Conservation (phyloP, 2,888 invertebrate species). For the Pterostichus niger region DNA sequence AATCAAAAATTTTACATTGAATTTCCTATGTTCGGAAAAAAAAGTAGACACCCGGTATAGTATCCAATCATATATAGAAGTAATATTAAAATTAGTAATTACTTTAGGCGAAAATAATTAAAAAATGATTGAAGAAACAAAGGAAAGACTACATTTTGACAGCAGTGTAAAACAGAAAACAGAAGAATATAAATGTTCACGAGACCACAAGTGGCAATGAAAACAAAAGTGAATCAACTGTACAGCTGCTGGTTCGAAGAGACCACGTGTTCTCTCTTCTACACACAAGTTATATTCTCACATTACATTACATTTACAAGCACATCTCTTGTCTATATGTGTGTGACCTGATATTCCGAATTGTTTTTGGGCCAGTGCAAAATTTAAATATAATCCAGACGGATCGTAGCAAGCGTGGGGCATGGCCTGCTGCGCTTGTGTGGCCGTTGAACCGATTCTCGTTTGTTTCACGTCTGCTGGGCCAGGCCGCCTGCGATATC, state of each 20-base stretch:
- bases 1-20: too few relatives aligned
- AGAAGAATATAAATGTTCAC: too few relatives aligned
- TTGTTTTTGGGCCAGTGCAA: slow-evolving; percentile 62
- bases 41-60: too few relatives aligned
- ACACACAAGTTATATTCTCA: not conserved
- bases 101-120: too few relatives aligned
- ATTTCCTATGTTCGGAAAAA: too few relatives aligned
- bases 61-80: too few relatives aligned
- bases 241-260: not conserved
- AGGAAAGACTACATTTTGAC: too few relatives aligned
- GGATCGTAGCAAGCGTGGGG: slow-evolving; percentile 20
- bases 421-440: slow-evolving; percentile 34
- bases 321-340: not conserved
- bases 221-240: slow-evolving; percentile 36
- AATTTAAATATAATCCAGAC: slow-evolving; percentile 65
- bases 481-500: not conserved
- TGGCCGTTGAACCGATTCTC: slow-evolving; percentile 61
- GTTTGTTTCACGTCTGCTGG: slow-evolving; percentile 16
- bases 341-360: slow-evolving; percentile 31
- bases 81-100: too few relatives aligned
- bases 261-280: slow-evolving; percentile 21
- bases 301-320: not conserved
- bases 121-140: too few relatives aligned
- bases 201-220: not conserved
- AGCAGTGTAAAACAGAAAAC: too few relatives aligned